Evolutionary conservation across 92 coral and sea anemone genomes (phyloP).

Genomic region (Zoanthus solanderi): DNA sequence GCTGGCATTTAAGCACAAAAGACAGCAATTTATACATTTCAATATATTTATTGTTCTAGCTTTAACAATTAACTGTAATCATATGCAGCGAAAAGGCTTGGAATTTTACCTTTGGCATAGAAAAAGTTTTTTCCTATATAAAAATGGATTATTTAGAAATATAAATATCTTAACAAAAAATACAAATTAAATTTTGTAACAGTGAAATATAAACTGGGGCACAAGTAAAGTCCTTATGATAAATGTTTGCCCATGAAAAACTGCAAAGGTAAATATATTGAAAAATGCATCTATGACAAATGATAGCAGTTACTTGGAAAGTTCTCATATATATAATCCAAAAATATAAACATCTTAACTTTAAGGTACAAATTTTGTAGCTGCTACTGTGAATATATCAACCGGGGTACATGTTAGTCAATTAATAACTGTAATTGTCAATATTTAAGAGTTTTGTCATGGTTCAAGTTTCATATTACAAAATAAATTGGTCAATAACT

Average conservation of each 20-base stretch:
- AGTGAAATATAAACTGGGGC: conserved; percentile 35
- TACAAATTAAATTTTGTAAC: background rate
- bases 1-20: conserved; percentile 28
- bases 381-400: conserved; percentile 37
- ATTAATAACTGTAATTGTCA: conserved; percentile 35
- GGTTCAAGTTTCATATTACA: conserved; percentile 46
- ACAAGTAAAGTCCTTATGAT: conserved; percentile 29
- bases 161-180: conserved; percentile 41
- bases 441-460: conserved; percentile 35
- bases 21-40: conserved; percentile 41
- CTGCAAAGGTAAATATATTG: conserved; percentile 36
- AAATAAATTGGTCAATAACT: conserved; percentile 44
- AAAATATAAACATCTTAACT: conserved; percentile 45
- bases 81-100: conserved; percentile 40
- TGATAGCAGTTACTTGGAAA: conserved; percentile 37
- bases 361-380: conserved; percentile 19
- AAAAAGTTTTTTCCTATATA: conserved; percentile 34
- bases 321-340: conserved; percentile 35
- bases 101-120: conserved; percentile 43
- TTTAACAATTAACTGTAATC: conserved; percentile 20
- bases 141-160: conserved; percentile 17
- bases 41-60: conserved; percentile 33
- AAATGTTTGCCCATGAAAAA: conserved; percentile 45
- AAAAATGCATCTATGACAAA: conserved; percentile 38
- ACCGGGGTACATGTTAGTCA: conserved; percentile 39